Evolutionary conservation across 1,140 invertebrate species (phyloP).

Genomic region (Ridgeia piscesae): DNA sequence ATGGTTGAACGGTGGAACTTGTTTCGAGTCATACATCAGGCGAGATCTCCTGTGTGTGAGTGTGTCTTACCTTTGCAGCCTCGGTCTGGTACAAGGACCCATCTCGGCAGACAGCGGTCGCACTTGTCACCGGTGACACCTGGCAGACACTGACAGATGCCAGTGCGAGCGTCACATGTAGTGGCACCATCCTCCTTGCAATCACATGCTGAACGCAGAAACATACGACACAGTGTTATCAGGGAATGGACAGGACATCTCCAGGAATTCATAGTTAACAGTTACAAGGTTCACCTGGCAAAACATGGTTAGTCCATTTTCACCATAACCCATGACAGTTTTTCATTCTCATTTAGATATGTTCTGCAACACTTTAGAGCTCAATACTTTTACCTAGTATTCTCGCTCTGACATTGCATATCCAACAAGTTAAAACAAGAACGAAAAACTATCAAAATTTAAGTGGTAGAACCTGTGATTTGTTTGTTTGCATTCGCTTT

Average conservation of each 20-base stretch:
- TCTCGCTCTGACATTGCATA: background rate
- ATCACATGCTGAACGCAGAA: slow-evolving; percentile 41
- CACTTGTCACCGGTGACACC: slow-evolving; percentile 95
- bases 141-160: slow-evolving; percentile 74
- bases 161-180: slow-evolving; percentile 62
- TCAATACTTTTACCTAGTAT: background rate
- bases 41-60: background rate
- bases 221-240: background rate
- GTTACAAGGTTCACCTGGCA: background rate
- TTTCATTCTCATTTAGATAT: background rate
- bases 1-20: background rate
- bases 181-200: slow-evolving; percentile 55
- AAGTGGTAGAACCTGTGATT: background rate
- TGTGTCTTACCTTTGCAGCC: slow-evolving; percentile 57
- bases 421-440: background rate
- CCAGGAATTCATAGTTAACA: background rate
- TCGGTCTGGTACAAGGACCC: slow-evolving; percentile 69
- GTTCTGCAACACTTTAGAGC: background rate
- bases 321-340: too few relatives aligned
- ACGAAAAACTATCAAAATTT: background rate
- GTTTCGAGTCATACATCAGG: background rate
- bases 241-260: background rate
- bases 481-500: background rate
- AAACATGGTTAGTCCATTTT: background rate
- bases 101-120: slow-evolving; percentile 87